Evolutionary conservation across 2,797 vertebrate genomes (phyloP).

Genomic region (Pempheris klunzingeri): DNA sequence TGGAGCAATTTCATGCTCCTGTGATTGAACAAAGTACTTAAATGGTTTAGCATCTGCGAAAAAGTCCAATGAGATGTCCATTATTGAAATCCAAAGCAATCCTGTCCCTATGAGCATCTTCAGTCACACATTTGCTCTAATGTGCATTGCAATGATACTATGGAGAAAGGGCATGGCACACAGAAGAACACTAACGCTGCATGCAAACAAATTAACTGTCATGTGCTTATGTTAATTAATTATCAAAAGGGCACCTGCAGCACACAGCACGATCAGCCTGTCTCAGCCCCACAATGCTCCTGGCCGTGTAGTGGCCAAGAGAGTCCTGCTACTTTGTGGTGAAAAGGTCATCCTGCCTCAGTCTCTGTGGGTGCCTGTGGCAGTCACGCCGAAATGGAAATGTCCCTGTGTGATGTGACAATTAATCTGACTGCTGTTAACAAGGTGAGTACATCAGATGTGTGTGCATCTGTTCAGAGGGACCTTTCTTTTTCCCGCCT

Average conservation of each 20-base stretch:
- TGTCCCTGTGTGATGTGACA: constrained; percentile 68
- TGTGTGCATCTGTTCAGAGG: constrained; percentile 21
- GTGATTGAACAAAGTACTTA: constrained; percentile 75
- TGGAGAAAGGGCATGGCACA: constrained; percentile 12
- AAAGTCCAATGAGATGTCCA: constrained; percentile 53
- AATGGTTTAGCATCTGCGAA: constrained; percentile 71
- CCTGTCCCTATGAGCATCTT: constrained; percentile 27
- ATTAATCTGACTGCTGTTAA: constrained; percentile 79
- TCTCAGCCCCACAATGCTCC: constrained; percentile 38
- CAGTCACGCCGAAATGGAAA: constrained; percentile 60
- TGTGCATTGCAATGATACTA: constrained; percentile 18
- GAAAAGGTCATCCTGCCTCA: constrained; percentile 64
- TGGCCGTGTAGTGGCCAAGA: constrained; percentile 40
- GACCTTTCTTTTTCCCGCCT: constrained; percentile 7
- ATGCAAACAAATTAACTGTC: constrained; percentile 64
- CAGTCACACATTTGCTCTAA: constrained; percentile 45
- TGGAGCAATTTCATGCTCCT: constrained; percentile 80
- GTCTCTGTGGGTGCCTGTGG: constrained; percentile 51
- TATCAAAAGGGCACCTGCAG: constrained; percentile 44
- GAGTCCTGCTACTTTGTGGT: constrained; percentile 42
- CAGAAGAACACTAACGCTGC: constrained; percentile 12
- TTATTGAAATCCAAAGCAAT: constrained; percentile 44
- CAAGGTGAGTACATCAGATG: constrained; percentile 62
- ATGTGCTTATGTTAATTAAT: constrained; percentile 63
- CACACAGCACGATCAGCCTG: constrained; percentile 44